A percentile compares a stretch with the other conserved stretches of the same genome.
Conservation (phyloP, 2,888 invertebrate species). For the Pseudanteris insignis region DNA sequence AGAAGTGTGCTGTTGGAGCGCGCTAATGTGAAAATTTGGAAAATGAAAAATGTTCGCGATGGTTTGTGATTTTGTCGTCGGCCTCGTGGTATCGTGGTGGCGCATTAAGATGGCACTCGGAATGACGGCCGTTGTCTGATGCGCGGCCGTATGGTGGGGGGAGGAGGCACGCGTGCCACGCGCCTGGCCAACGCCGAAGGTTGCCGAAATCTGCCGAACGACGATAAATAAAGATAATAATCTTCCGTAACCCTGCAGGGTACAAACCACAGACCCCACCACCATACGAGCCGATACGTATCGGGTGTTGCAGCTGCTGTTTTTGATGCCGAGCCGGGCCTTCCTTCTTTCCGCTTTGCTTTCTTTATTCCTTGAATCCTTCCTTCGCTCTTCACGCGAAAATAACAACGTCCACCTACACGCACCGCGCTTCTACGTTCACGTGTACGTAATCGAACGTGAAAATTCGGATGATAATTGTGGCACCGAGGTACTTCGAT, state of each 20-base stretch:
- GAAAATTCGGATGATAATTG: constrained; percentile 1
- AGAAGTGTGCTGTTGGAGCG: no score
- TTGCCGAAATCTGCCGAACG: constrained; percentile 51
- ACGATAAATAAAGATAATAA: constrained; percentile 56
- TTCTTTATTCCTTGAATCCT: constrained; percentile 42
- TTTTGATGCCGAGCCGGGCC: constrained; percentile 50
- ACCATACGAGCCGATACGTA: constrained; percentile 53
- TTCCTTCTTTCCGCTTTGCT: constrained; percentile 43
- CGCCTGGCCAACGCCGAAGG: constrained; percentile 50
- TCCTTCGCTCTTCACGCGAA: constrained; percentile 21
- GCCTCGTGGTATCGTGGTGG: constrained; percentile 18
- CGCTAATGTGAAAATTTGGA: background rate
- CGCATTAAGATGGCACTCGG: constrained; percentile 32
- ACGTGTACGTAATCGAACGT: no score
- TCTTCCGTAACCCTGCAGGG: constrained; percentile 54
- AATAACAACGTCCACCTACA: constrained; percentile 36
- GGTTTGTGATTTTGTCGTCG: constrained; percentile 9
- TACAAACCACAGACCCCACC: constrained; percentile 48
- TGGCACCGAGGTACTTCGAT: background rate
- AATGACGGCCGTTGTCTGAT: constrained; percentile 27
- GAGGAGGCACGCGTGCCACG: constrained; percentile 59
- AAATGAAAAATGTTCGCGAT: no score
- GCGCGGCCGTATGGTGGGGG: constrained; percentile 18
- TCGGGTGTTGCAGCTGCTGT: constrained; percentile 65
- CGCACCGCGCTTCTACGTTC: background rate